A percentile compares a stretch with the other conserved stretches of the same genome.
Evolutionary conservation across 2,888 invertebrate genomes (phyloP).

Genomic region (Fragum fragum): DNA sequence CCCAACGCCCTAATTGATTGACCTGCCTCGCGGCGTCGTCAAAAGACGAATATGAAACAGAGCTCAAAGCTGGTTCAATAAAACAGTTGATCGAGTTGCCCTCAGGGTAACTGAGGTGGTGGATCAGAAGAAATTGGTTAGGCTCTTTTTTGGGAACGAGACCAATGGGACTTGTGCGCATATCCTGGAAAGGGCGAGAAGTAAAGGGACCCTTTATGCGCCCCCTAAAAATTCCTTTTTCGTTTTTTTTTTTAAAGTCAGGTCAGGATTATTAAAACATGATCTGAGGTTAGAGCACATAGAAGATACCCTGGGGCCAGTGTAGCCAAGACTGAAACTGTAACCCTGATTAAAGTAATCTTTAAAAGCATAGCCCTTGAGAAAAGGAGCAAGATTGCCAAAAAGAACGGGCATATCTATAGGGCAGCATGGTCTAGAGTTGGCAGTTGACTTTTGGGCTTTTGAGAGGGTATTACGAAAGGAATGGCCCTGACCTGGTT

Average conservation of each 20-base stretch:
- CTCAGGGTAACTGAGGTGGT: conserved; percentile 37
- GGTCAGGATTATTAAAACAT: not conserved
- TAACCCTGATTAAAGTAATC: not conserved
- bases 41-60: not conserved
- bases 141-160: conserved; percentile 48
- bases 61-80: too few relatives aligned
- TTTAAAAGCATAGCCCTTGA: not conserved
- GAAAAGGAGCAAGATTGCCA: not conserved
- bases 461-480: not conserved
- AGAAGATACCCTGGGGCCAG: not conserved
- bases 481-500: not conserved
- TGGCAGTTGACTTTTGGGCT: not conserved
- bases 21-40: conserved; percentile 22
- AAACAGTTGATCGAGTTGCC: too few relatives aligned
- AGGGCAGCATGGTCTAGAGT: not conserved
- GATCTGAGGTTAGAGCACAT: not conserved
- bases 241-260: not conserved
- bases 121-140: conserved; percentile 50
- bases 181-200: not conserved
- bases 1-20: conserved; percentile 16
- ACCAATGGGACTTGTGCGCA: not conserved
- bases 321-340: not conserved
- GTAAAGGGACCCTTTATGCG: not conserved
- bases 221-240: not conserved
- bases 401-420: not conserved